A percentile compares a stretch with the other conserved stretches of the same genome.
Evolutionary conservation across 2,888 invertebrate genomes (phyloP).

Genomic region (Himalopsyche anomala): DNA sequence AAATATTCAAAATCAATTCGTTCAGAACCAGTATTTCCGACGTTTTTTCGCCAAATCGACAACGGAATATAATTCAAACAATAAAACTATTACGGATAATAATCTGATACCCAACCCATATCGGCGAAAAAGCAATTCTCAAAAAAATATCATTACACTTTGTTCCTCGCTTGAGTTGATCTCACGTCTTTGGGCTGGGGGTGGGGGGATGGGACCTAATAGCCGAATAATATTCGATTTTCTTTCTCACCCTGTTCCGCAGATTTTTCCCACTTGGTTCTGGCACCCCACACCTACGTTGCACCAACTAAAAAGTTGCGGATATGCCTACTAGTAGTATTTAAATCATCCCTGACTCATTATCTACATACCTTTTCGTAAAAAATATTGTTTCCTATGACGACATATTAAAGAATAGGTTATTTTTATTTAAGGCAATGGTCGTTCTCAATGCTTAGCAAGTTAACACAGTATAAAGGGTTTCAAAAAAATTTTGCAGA

Average conservation of each 20-base stretch:
- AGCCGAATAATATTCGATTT: conserved; percentile 43
- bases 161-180: conserved; percentile 37
- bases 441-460: too few relatives aligned
- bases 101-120: conserved; percentile 16
- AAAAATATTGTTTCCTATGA: too few relatives aligned
- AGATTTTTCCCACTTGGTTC: conserved; percentile 42
- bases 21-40: too few relatives aligned
- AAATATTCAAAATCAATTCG: too few relatives aligned
- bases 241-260: conserved; percentile 41
- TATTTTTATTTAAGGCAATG: too few relatives aligned
- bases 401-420: too few relatives aligned
- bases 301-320: not conserved
- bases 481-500: too few relatives aligned
- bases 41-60: too few relatives aligned
- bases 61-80: not conserved
- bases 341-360: too few relatives aligned
- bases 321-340: not conserved
- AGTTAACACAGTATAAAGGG: too few relatives aligned
- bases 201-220: conserved; percentile 37
- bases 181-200: conserved; percentile 24
- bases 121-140: conserved; percentile 37
- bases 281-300: conserved; percentile 1
- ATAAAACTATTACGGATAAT: conserved; percentile 29
- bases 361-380: too few relatives aligned
- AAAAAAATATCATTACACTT: conserved; percentile 41